A percentile compares a stretch with the other conserved stretches of the same genome.
These are phyloP conservation scores for Nansenia antarctica DNA, from an alignment of 2,113 vertebrate species.

Conservation along the genomic window DNA sequence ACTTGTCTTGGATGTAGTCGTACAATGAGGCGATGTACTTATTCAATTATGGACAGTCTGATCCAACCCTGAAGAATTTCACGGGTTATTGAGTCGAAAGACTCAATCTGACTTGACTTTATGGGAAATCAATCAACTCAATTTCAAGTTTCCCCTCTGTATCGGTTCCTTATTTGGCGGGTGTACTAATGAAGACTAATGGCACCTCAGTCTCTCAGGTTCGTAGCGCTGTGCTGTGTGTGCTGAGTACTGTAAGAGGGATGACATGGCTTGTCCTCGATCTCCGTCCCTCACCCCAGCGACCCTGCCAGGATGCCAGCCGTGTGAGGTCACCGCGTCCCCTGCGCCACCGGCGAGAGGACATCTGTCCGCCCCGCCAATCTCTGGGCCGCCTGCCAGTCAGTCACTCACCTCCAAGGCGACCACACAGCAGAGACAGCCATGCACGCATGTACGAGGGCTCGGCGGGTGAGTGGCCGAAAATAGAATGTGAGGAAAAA, in stretches of 20 bases:
- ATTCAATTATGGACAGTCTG: not conserved
- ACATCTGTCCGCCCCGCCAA: slow-evolving; percentile 45
- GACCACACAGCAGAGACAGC: not conserved
- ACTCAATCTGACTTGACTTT: not conserved
- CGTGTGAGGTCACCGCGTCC: slow-evolving; percentile 6
- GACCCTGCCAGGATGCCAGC: slow-evolving; percentile 15
- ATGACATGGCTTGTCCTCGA: slow-evolving; percentile 8
- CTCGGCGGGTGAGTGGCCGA: not conserved
- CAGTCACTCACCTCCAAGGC: slow-evolving; percentile 12
- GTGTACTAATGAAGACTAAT: too few species aligned
- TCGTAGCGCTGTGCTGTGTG: not conserved
- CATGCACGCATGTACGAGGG: not conserved
- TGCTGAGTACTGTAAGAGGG: not conserved
- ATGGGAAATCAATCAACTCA: not conserved
- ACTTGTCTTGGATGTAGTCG: too few species aligned
- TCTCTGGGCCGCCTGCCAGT: slow-evolving; percentile 33
- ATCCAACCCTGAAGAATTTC: not conserved
- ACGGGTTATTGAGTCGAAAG: not conserved
- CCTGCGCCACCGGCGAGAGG: slow-evolving; percentile 27
- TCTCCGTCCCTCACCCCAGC: slow-evolving; percentile 22
- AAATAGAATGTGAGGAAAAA: not conserved
- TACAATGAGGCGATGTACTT: not conserved
- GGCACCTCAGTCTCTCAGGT: too few species aligned
- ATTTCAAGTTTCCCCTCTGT: too few species aligned
- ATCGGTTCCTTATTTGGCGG: too few species aligned